Percentiles rank a stretch among this genome's conserved stretches.
Evolutionary conservation across 2,888 invertebrate species (phyloP).

Genomic region (Buathra laborator): DNA sequence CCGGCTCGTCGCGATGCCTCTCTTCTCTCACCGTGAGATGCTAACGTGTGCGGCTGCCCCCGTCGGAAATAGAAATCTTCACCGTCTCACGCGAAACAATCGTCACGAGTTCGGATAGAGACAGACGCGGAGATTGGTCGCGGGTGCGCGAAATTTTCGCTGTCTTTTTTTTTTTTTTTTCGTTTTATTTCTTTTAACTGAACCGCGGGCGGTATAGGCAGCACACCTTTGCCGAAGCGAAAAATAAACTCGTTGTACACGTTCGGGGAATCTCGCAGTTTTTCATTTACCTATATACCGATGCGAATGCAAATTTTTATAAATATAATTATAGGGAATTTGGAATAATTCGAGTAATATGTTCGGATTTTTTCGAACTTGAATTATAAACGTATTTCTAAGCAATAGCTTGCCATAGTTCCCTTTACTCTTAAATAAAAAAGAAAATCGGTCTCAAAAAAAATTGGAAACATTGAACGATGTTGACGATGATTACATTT

Average conservation of each 20-base stretch:
- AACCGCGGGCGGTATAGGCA: neutral
- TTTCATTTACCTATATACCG: conserved; percentile 70
- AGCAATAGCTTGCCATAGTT: neutral
- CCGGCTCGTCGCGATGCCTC: conserved; percentile 25
- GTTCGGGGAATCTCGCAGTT: conserved; percentile 72
- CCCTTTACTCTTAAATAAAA: no score
- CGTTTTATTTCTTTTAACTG: neutral
- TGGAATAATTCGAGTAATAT: neutral
- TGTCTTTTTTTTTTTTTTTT: conserved; percentile 5
- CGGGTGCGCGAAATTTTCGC: neutral
- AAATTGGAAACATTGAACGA: no score
- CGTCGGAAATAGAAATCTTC: conserved; percentile 63
- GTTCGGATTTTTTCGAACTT: neutral
- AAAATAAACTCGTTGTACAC: conserved; percentile 74
- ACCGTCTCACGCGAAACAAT: conserved; percentile 57
- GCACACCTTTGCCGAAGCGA: conserved; percentile 62
- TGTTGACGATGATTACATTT: no score
- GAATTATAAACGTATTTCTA: neutral
- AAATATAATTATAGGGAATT: neutral
- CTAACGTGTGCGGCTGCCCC: conserved; percentile 7
- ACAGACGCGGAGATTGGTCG: conserved; percentile 4
- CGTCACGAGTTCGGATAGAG: conserved; percentile 39
- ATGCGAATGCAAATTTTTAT: conserved; percentile 20
- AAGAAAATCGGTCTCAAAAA: no score
- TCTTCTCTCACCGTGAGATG: conserved; percentile 25